Evolutionary conservation across 2,797 vertebrate genomes (phyloP).

Genomic region (Pristis pectinata): DNA sequence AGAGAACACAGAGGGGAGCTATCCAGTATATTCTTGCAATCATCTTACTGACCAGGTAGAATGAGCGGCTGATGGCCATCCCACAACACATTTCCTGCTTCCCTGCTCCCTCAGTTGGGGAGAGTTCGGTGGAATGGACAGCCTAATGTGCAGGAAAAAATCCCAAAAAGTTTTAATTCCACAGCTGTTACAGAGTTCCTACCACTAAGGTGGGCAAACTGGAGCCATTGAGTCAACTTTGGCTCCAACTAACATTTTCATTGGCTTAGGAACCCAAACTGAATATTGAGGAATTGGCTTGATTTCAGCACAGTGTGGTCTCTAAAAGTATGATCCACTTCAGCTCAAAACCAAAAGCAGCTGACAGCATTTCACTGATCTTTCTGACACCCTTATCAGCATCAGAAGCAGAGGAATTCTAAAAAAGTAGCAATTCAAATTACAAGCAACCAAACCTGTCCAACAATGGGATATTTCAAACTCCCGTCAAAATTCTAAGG

Average conservation of each 20-base stretch:
- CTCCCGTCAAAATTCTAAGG: background rate
- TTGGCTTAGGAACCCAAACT: background rate
- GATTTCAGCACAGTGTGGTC: background rate
- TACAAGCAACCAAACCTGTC: background rate
- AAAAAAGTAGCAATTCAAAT: background rate
- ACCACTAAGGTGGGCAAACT: background rate
- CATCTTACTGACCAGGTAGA: background rate
- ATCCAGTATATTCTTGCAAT: background rate
- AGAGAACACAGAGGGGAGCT: background rate
- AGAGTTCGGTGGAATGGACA: background rate
- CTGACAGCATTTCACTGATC: background rate
- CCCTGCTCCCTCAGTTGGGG: background rate
- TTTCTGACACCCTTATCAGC: background rate
- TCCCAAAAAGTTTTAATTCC: background rate
- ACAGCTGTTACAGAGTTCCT: background rate
- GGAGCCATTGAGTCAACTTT: constrained; percentile 26
- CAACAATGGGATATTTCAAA: background rate
- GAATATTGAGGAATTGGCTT: background rate
- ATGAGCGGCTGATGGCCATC: background rate
- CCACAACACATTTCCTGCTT: background rate
- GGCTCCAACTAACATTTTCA: constrained; percentile 2
- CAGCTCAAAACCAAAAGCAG: background rate
- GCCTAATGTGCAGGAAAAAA: background rate
- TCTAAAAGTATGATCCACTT: background rate
- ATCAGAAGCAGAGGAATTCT: too few relatives aligned